phyloP scores from a whole-genome alignment of 2,888 invertebrate genomes.

The Netelia fuscicornis region DNA sequence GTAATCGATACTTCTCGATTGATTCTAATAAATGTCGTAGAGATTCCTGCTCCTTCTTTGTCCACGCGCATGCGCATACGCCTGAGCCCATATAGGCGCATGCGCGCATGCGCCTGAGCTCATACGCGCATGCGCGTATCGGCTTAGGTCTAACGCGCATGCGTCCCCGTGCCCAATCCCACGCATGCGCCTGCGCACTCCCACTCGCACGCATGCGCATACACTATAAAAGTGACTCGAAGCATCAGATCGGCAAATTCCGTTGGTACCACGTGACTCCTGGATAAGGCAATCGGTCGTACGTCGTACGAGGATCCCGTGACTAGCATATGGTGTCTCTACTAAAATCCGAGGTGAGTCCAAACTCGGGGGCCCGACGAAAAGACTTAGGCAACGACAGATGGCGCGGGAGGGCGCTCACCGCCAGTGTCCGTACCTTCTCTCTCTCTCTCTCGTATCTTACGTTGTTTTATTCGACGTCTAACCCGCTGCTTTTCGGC shows the following conservation, averaged over 20 bases:
- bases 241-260: conserved; percentile 17
- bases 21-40: too few species aligned
- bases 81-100: too few species aligned
- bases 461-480: conserved; percentile 69
- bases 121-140: too few species aligned
- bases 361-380: conserved; percentile 55
- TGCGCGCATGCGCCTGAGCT: too few species aligned
- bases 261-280: conserved; percentile 25
- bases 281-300: conserved; percentile 64
- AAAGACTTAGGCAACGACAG: conserved; percentile 73
- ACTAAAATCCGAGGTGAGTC: conserved; percentile 51
- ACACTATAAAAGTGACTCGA: background rate
- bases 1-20: background rate
- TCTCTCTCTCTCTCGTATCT: conserved; percentile 33
- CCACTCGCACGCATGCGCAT: too few species aligned
- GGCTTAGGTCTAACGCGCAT: too few species aligned
- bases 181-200: too few species aligned
- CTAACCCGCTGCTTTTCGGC: conserved; percentile 65
- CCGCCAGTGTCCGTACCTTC: conserved; percentile 50
- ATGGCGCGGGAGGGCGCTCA: conserved; percentile 72
- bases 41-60: too few species aligned
- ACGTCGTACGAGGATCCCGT: conserved; percentile 67
- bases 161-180: too few species aligned
- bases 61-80: too few species aligned
- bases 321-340: conserved; percentile 74